Evolutionary conservation across 2,797 vertebrate genomes (phyloP).

Genomic region (Malacoraja senta): DNA sequence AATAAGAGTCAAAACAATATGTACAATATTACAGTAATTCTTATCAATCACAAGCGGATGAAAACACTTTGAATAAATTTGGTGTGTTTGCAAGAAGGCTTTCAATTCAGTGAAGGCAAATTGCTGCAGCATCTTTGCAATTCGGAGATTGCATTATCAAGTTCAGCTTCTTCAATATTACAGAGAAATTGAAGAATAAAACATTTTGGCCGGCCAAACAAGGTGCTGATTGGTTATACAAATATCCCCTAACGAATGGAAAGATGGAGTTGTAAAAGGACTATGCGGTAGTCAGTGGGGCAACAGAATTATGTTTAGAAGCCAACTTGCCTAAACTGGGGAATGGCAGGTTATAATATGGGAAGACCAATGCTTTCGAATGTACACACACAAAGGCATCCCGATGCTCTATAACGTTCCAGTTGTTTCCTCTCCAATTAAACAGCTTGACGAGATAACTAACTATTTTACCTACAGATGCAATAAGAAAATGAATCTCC

Average conservation of each 20-base stretch:
- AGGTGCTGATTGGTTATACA: not conserved
- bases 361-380: not conserved
- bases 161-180: not conserved
- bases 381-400: not conserved
- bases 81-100: not conserved
- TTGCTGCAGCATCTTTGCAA: not conserved
- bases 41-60: slow-evolving; percentile 4
- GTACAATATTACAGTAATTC: not conserved
- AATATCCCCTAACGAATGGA: not conserved
- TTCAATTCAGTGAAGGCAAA: not conserved
- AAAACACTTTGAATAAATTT: slow-evolving; percentile 21
- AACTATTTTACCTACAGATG: not conserved
- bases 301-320: not conserved
- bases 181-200: not conserved
- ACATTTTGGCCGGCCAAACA: not conserved
- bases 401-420: not conserved
- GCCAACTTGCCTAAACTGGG: not conserved
- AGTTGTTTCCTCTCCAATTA: not conserved
- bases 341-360: not conserved
- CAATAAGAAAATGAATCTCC: not conserved
- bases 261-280: not conserved
- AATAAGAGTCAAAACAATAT: not conserved
- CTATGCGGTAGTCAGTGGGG: not conserved
- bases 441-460: no score
- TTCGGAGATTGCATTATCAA: not conserved